Evolutionary conservation across 2,113 vertebrate species (phyloP).

Genomic region (Indri indri): DNA sequence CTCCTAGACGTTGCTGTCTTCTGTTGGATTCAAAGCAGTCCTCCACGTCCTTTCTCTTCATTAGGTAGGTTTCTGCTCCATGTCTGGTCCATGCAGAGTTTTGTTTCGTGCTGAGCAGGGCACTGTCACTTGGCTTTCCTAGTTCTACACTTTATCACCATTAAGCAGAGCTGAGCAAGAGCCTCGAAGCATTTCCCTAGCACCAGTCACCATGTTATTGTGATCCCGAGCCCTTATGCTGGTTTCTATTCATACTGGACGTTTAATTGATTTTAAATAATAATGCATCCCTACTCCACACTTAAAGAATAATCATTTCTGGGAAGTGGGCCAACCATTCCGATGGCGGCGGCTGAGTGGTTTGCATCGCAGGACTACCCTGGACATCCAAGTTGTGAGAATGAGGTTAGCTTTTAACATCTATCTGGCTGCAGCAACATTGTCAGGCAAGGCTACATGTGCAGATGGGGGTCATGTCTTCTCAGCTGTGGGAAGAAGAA

Average conservation of each 20-base stretch:
- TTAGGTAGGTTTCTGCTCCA: background rate
- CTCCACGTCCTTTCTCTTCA: background rate
- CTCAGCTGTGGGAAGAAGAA: background rate
- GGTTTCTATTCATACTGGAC: slow-evolving; percentile 37
- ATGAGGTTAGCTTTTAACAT: background rate
- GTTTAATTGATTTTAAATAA: slow-evolving; percentile 48
- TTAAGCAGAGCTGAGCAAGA: background rate
- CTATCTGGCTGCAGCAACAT: no score
- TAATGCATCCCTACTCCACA: background rate
- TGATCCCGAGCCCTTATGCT: background rate
- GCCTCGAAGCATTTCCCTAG: background rate
- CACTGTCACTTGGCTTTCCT: background rate
- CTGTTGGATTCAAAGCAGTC: background rate
- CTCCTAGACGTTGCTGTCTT: background rate
- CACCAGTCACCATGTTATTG: background rate
- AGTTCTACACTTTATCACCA: background rate
- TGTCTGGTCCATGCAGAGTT: background rate
- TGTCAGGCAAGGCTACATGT: rapidly evolving
- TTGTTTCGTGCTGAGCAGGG: background rate
- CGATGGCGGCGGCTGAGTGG: background rate
- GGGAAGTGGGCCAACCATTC: slow-evolving; percentile 45
- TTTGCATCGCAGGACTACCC: background rate
- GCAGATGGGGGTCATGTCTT: background rate
- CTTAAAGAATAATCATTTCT: slow-evolving; percentile 51
- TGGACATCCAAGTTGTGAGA: background rate